Conservation (phyloP, 2,888 invertebrate species). For the Entomobrya multifasciata region DNA sequence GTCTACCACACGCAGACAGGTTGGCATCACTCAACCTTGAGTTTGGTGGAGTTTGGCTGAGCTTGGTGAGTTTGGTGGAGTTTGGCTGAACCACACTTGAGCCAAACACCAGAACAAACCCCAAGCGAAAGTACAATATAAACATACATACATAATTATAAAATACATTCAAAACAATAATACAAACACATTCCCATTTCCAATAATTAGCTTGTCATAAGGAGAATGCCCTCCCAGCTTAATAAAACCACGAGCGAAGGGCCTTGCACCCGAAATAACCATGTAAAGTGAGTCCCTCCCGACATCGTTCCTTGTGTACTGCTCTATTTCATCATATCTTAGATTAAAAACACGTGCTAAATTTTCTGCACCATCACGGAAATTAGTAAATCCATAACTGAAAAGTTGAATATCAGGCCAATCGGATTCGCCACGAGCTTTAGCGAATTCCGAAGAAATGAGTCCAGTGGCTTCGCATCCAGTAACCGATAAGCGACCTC, state of each 20-base stretch:
- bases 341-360: conserved; percentile 71
- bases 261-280: conserved; percentile 66
- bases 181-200: too few relatives aligned
- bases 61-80: too few relatives aligned
- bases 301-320: conserved; percentile 70
- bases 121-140: too few relatives aligned
- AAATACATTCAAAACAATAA: too few relatives aligned
- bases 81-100: too few relatives aligned
- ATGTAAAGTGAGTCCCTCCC: conserved; percentile 65
- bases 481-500: conserved; percentile 66
- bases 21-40: too few relatives aligned
- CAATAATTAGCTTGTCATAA: conserved; percentile 73
- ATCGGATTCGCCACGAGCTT: conserved; percentile 73
- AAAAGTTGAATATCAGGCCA: conserved; percentile 75
- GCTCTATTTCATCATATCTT: conserved; percentile 65
- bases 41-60: too few relatives aligned
- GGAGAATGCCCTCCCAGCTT: conserved; percentile 69
- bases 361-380: conserved; percentile 51
- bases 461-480: conserved; percentile 73
- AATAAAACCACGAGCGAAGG: conserved; percentile 70
- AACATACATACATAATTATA: too few relatives aligned
- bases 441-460: conserved; percentile 66
- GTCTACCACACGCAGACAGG: too few relatives aligned
- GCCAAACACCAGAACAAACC: too few relatives aligned
- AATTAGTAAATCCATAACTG: conserved; percentile 53